Conservation (phyloP, 2,113 vertebrate genomes). For the Heliornis fulica region DNA sequence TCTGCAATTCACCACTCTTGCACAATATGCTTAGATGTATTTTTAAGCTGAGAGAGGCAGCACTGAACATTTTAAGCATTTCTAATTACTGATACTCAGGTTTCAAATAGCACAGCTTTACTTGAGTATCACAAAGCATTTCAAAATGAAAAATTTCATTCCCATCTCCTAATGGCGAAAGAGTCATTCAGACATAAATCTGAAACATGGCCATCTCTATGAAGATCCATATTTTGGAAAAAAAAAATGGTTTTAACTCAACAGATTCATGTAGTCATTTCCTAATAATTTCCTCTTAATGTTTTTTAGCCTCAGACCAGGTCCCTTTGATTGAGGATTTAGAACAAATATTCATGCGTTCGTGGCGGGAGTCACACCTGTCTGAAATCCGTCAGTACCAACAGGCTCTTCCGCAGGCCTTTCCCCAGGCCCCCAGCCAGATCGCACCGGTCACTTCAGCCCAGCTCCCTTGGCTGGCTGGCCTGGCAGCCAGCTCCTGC, state of each 20-base stretch:
- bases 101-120: neutral
- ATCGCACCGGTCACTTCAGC: conserved; percentile 80
- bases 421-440: conserved; percentile 69
- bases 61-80: neutral
- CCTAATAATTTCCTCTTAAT: neutral
- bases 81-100: neutral
- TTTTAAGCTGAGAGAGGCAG: neutral
- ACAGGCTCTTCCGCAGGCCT: conserved; percentile 75
- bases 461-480: conserved; percentile 95
- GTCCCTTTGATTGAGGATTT: conserved; percentile 93
- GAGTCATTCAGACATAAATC: neutral
- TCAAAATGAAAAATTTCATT: neutral
- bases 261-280: neutral
- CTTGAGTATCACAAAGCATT: neutral
- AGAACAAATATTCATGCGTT: conserved; percentile 96
- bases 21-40: neutral
- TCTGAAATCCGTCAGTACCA: conserved; percentile 92
- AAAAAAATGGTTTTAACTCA: neutral
- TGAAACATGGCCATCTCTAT: neutral
- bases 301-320: conserved; percentile 84
- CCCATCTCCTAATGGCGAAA: neutral
- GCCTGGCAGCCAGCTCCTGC: conserved; percentile 91
- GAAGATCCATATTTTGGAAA: neutral
- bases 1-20: neutral
- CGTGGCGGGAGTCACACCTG: conserved; percentile 92